Base-by-base conservation (phyloP, 2,888 invertebrate genomes). In the Athalia cordata region DNA sequence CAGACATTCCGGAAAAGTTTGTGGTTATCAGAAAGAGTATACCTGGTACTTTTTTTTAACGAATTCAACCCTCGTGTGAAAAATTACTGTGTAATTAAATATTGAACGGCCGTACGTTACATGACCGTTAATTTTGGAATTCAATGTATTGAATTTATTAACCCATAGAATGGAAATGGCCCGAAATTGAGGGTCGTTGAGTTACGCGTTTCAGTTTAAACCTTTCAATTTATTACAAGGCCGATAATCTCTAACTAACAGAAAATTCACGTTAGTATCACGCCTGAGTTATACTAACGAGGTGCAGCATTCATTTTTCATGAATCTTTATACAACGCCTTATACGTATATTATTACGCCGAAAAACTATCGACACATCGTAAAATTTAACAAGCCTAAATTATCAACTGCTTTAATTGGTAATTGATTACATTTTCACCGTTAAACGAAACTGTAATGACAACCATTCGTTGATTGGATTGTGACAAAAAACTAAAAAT, bases 191-290 rank as follows among this genome's bases (percentile, higher is more conserved):
- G 72, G 72, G 59, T 15, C 59, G 72, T 59, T 72, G 72, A 72
- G 72, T 72, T 59, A 72, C 72, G 59, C 72, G 72, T 59, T 72
- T 72, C 9, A 72, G 59, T 72, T 72, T 57, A 13, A 72, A 72
- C 7, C 29, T 72, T 72, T 59, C 70, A 72, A 72, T 72, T 72
- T 72, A 72, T 72, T 47, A 72, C 70, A 47, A 72, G 59, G 59
- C 59, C 47, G 57, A 57, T 59, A 29, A 72, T 72, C 59, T 59
- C n/a, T 57, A 59, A 47, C 57, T 59, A 59, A 45, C 55, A 55
- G 52, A 72, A 72, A 57, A 72, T 13, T 57, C 59, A 59, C 59
- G 59, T 72, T 13, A 43, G 45, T 72, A 72, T 50, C 59, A n/a
- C 70, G 13, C n/a, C n/a, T 72, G 70, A 72, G 57, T 57, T 72